phyloP scores from a whole-genome alignment of 2,888 invertebrate genomes.

The Rhingia rostrata region DNA sequence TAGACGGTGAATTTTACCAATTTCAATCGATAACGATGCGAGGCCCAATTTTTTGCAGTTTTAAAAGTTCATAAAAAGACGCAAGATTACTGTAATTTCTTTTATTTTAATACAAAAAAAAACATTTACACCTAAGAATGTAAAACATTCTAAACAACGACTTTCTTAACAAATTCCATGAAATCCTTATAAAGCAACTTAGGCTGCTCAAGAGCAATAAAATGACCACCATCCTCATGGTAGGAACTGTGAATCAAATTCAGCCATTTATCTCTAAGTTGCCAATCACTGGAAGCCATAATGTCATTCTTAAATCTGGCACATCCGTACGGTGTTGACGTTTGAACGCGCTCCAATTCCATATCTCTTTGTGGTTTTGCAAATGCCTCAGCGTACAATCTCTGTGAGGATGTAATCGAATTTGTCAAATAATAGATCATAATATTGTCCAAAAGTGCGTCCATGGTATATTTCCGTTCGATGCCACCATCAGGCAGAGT shows the following conservation, averaged over 20 bases:
- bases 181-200: constrained; percentile 88
- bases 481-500: constrained; percentile 87
- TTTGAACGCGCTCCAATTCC: constrained; percentile 84
- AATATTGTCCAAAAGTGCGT: constrained; percentile 87
- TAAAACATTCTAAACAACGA: background rate
- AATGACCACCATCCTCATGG: constrained; percentile 91
- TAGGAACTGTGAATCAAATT: constrained; percentile 88
- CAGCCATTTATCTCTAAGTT: constrained; percentile 85
- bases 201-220: constrained; percentile 92
- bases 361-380: constrained; percentile 75
- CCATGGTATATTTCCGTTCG: constrained; percentile 84
- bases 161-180: constrained; percentile 42
- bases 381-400: constrained; percentile 87
- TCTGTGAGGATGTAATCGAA: constrained; percentile 88
- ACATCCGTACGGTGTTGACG: constrained; percentile 89
- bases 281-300: constrained; percentile 84
- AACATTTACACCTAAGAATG: background rate
- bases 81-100: too few species aligned
- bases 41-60: too few species aligned
- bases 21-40: too few species aligned
- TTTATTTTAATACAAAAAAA: too few species aligned
- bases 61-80: too few species aligned
- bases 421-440: constrained; percentile 92
- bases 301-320: constrained; percentile 90
- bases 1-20: too few species aligned